These are phyloP conservation scores for Poecilia latipinna DNA, from an alignment of 2,113 vertebrate genomes.

Conservation along the genomic window DNA sequence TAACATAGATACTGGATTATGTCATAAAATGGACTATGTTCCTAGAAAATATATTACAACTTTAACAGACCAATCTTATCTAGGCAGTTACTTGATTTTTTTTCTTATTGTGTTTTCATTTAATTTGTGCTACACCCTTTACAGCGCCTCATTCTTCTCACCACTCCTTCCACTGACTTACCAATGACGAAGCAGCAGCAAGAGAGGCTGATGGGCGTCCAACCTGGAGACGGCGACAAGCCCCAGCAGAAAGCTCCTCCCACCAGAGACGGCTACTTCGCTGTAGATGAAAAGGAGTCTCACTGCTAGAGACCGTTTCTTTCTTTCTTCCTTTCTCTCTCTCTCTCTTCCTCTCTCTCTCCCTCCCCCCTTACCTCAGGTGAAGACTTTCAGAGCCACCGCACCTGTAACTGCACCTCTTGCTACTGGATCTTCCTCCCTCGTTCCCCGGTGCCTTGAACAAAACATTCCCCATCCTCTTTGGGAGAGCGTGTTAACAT, in stretches of 20 bases:
- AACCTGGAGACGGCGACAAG: slow-evolving; percentile 58
- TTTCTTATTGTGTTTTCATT: neutral
- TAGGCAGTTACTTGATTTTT: neutral
- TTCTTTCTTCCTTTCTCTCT: slow-evolving; percentile 15
- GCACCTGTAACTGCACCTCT: slow-evolving; percentile 21
- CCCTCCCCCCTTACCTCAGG: slow-evolving; percentile 56
- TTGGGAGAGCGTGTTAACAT: slow-evolving; percentile 15
- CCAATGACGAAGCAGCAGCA: slow-evolving; percentile 75
- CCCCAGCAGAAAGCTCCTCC: slow-evolving; percentile 56
- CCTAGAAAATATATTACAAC: too few species aligned
- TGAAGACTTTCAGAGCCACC: slow-evolving; percentile 21
- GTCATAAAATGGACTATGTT: too few species aligned
- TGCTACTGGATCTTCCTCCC: slow-evolving; percentile 36
- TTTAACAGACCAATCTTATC: neutral
- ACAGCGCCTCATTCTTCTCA: slow-evolving; percentile 73
- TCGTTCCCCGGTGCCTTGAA: slow-evolving; percentile 24
- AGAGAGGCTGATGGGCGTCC: slow-evolving; percentile 69
- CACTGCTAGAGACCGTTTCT: slow-evolving; percentile 66
- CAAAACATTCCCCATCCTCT: slow-evolving; percentile 13
- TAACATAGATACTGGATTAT: too few species aligned
- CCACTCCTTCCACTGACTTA: slow-evolving; percentile 73
- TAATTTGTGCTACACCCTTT: neutral
- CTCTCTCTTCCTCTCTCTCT: slow-evolving; percentile 2
- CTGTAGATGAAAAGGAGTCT: slow-evolving; percentile 77
- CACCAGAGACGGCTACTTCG: slow-evolving; percentile 73